A percentile compares a stretch with the other conserved stretches of the same genome.
Conservation (phyloP, 1,140 invertebrate genomes). For the Adoxophyes honmai region DNA sequence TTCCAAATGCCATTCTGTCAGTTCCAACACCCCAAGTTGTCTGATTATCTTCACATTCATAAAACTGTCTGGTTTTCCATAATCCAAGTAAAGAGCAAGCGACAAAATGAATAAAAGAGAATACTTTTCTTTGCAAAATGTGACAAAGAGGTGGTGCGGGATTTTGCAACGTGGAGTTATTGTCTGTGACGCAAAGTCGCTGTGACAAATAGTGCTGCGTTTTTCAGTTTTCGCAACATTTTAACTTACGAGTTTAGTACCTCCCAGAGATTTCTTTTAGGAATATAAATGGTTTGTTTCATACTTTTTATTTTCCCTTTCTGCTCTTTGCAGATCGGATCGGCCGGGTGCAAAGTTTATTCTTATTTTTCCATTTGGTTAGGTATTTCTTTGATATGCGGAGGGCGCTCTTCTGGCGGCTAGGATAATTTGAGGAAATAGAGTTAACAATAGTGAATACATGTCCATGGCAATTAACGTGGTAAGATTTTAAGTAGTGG, state of each 20-base stretch:
- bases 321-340: constrained; percentile 1
- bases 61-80: constrained; percentile 17
- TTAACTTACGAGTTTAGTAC: constrained; percentile 38
- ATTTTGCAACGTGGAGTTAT: constrained; percentile 59
- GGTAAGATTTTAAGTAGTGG: no score
- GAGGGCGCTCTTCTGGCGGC: no score
- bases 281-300: constrained; percentile 14
- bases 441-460: no score
- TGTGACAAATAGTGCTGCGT: constrained; percentile 53
- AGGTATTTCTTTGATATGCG: no score
- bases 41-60: constrained; percentile 11
- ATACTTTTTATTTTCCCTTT: background rate
- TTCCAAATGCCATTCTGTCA: no score
- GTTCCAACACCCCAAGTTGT: background rate
- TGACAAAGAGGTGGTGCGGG: constrained; percentile 63
- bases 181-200: constrained; percentile 57
- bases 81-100: constrained; percentile 35
- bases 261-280: constrained; percentile 8
- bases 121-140: constrained; percentile 58
- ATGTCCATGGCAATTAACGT: no score
- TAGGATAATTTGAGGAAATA: no score
- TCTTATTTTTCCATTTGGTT: no score
- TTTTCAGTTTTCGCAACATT: constrained; percentile 43
- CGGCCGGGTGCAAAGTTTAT: background rate
- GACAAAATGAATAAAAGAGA: constrained; percentile 53